A percentile compares a stretch with the other conserved stretches of the same genome.
These are phyloP conservation scores for Eupithecia subfuscata DNA, from an alignment of 2,888 invertebrate species.

Conservation along the genomic window DNA sequence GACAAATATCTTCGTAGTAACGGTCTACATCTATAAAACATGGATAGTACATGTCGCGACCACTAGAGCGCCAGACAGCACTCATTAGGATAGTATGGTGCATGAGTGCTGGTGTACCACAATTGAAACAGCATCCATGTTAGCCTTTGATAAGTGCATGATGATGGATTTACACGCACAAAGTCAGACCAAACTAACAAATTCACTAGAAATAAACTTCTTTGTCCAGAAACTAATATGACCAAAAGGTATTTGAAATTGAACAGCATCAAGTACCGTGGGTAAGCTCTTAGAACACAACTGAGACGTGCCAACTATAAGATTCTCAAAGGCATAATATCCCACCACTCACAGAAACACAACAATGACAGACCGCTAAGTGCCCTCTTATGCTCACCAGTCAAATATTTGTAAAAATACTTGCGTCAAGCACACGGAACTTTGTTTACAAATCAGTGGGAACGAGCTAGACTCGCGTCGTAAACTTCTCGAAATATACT, in stretches of 20 bases:
- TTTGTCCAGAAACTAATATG: not conserved
- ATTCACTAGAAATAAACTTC: not conserved
- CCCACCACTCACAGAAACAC: constrained; percentile 55
- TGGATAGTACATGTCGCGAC: not conserved
- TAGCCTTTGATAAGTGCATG: not conserved
- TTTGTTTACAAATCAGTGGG: constrained; percentile 71
- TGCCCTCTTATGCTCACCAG: constrained; percentile 69
- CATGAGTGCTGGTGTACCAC: not conserved
- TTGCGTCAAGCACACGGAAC: constrained; percentile 49
- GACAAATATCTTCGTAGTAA: not conserved
- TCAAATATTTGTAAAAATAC: constrained; percentile 72
- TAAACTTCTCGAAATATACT: constrained; percentile 26
- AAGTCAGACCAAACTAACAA: not conserved
- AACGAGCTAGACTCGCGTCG: constrained; percentile 48
- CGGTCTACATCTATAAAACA: not conserved
- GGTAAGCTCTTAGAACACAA: constrained; percentile 30
- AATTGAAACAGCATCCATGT: not conserved
- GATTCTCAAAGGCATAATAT: constrained; percentile 46
- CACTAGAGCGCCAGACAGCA: not conserved
- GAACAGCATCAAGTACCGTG: constrained; percentile 33
- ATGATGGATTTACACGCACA: not conserved
- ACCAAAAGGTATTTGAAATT: not conserved
- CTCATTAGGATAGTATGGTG: not conserved
- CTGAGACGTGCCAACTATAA: constrained; percentile 37
- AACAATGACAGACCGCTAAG: constrained; percentile 72